A percentile compares a stretch with the other conserved stretches of the same genome.
Evolutionary conservation across 2,113 vertebrate species (phyloP).

Genomic region (Garra rufa): DNA sequence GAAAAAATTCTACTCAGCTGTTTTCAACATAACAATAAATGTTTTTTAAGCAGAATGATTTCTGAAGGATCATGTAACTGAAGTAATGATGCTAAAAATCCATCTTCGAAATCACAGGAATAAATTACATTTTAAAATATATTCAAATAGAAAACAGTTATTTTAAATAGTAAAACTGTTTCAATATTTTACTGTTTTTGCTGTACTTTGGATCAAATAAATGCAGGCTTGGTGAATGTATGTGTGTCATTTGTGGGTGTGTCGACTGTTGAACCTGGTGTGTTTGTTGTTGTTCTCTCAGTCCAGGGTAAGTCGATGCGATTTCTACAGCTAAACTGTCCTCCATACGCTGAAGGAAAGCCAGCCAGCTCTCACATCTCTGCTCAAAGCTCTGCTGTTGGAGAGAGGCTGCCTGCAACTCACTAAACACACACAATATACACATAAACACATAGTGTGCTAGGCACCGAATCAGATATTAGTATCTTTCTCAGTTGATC

Average conservation of each 20-base stretch:
- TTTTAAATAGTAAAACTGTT: too few relatives aligned
- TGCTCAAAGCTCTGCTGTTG: slow-evolving; percentile 81
- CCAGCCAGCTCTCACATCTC: slow-evolving; percentile 87
- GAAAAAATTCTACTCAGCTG: too few relatives aligned
- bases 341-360: slow-evolving; percentile 85
- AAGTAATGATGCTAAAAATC: too few relatives aligned
- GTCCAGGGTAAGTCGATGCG: slow-evolving; percentile 72
- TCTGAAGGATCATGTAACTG: too few relatives aligned
- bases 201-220: too few relatives aligned
- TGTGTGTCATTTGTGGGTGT: not conserved
- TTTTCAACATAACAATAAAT: too few relatives aligned
- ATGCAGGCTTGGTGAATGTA: too few relatives aligned
- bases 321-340: slow-evolving; percentile 76
- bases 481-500: not conserved
- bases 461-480: not conserved
- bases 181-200: too few relatives aligned
- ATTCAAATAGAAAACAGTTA: too few relatives aligned
- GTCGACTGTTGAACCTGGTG: slow-evolving; percentile 79
- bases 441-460: slow-evolving; percentile 22
- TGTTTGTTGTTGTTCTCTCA: slow-evolving; percentile 83
- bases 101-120: too few relatives aligned
- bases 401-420: slow-evolving; percentile 76
- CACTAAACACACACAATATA: slow-evolving; percentile 68
- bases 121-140: too few relatives aligned
- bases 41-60: too few relatives aligned